Base-by-base conservation (phyloP, 2,113 vertebrate species). In the Arenaria interpres region DNA sequence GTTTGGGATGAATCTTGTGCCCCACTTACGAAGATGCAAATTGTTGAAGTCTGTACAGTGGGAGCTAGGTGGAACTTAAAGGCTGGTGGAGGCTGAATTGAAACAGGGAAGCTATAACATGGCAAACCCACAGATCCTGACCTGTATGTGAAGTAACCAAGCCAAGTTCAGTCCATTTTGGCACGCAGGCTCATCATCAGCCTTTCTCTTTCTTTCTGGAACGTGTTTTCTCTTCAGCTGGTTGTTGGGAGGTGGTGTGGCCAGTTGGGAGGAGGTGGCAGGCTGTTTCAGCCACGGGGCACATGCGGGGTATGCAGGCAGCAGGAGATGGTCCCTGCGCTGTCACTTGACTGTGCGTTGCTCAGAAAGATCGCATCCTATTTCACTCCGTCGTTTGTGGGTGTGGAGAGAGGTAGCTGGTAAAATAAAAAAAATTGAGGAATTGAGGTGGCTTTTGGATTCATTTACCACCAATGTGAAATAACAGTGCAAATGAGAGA, bases 271-370 rank as follows among this genome's bases (percentile, higher is more conserved):
- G 54, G n/a, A 60, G 48, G 35, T 50, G 74, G 27, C 2, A 1
- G 1, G 0, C 16, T 33, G 41, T 64, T 35, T 45, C 35, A 33
- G 32, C 37, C 50, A 9, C 1, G 1, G 12, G 24, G 43, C 6
- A 4, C n/a, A 6, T 1, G 0, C 0, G 1, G 32, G 41, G 41
- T 7, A 0, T 4, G 24, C 33, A 6, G 1, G 4, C 46, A 30
- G n/a, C 30, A n/a, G 45, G 59, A 41, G 33, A 8, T 1, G 10
- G 33, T 18, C 45, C 37, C 59, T 32, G n/a, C 1, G 3, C 57
- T 48, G 45, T 85, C 43, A 63, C 41, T 71, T 60, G 56, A 23
- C 56, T 64, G 15, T 11, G 11, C 16, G 11, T 79, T 35, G 7
- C 67, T 86, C 45, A 62, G n/a, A 73, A 60, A 33, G 27, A 63